These are phyloP conservation scores for Melitaea athalia DNA, from an alignment of 2,888 invertebrate species.

Conservation along the genomic window DNA sequence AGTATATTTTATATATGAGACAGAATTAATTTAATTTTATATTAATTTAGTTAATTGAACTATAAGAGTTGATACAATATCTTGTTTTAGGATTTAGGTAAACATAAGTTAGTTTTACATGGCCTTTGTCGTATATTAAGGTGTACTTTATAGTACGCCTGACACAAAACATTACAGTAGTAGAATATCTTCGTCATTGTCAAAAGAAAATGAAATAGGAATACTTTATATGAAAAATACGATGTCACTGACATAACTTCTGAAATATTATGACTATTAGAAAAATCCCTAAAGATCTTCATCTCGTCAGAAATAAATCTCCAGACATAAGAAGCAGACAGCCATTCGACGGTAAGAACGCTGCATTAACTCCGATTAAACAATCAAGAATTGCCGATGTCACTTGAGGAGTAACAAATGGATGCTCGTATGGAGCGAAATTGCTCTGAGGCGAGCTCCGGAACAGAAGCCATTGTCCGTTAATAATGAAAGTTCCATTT, in stretches of 20 bases:
- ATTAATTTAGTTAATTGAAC: too few relatives aligned
- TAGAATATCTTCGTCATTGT: neutral
- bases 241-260: neutral
- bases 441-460: slow-evolving; percentile 37
- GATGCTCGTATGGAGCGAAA: slow-evolving; percentile 35
- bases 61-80: too few relatives aligned
- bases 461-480: slow-evolving; percentile 43
- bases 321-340: slow-evolving; percentile 2
- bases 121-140: too few relatives aligned
- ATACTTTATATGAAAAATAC: neutral
- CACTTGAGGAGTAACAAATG: slow-evolving; percentile 38
- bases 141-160: too few relatives aligned
- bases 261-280: neutral
- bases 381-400: slow-evolving; percentile 34
- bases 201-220: neutral
- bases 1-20: too few relatives aligned
- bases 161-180: too few relatives aligned
- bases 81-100: too few relatives aligned
- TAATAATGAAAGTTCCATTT: slow-evolving; percentile 46
- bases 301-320: neutral
- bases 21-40: too few relatives aligned
- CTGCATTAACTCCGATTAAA: slow-evolving; percentile 22
- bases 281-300: neutral
- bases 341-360: neutral
- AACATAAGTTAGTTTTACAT: too few relatives aligned